Base-by-base conservation (phyloP, 2,113 vertebrate genomes). In the Xyliphius kryptos region DNA sequence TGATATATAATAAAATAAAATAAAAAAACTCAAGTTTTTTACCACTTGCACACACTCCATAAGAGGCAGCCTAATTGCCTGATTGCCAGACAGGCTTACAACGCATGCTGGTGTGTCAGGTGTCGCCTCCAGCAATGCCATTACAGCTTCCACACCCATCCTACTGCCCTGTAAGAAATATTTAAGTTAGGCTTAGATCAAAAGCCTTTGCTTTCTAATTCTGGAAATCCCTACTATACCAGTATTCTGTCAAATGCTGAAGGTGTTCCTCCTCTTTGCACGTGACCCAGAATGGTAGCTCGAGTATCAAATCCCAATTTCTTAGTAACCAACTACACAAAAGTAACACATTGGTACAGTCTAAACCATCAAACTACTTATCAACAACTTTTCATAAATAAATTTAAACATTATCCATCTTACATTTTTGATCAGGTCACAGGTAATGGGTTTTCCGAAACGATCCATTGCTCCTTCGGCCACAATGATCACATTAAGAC, bases 21-120 rank as follows among this genome's bases (percentile, higher is more conserved):
- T 3, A 32, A 6, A 6, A n/a, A n/a, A n/a, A n/a, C n/a, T n/a
- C n/a, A n/a, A 6, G 4, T 32, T 32, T 32, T 91, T 72, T 76
- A 97, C 94, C 90, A 97, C 85, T 83, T 97, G 93, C 22, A 97
- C 94, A 10, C 94, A 95, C 72, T 97, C 95, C 94, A 98, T 97
- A 6, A 98, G 91, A 0, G 95, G 95, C 77, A 98, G 86, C 8
- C 94, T 87, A 74, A 98, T 79, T 0, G 94, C 93, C 72, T 95
- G 91, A 78, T 98, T 98, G 2, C 95, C 95, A 0, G 94, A 96
- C 51, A 98, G 85, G 69, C 91, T 95, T 78, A 98, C 91, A 15
- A 97, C 94, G 4, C 92, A 97, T 52, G 94, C 94, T 0, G 93
- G 94, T 0, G 92, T 97, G 0, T 96, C 91, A 0, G 92, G 91